phyloP scores from a whole-genome alignment of 2,797 vertebrate species.

The Numenius phaeopus region DNA sequence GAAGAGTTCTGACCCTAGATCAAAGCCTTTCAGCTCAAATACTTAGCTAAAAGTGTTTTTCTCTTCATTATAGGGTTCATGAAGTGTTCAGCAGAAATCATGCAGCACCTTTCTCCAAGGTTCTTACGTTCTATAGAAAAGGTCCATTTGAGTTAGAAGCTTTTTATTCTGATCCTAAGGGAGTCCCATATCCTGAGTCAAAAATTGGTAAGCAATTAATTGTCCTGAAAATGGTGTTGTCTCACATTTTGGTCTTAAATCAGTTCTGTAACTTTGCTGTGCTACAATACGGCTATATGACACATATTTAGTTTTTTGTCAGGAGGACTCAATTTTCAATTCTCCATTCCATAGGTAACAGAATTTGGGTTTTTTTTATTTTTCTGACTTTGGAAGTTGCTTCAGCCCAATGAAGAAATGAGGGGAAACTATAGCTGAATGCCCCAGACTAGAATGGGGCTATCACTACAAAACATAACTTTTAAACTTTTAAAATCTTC shows the following conservation, averaged over 20 bases:
- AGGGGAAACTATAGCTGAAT: neutral
- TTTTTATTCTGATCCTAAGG: slow-evolving; percentile 82
- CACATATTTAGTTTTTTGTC: neutral
- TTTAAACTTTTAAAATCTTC: neutral
- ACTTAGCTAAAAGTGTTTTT: neutral
- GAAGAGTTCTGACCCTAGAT: neutral
- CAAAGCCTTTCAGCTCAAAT: neutral
- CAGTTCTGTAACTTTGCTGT: neutral
- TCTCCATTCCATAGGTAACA: neutral
- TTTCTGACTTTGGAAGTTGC: neutral
- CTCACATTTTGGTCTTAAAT: neutral
- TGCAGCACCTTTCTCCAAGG: slow-evolving; percentile 82
- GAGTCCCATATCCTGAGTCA: slow-evolving; percentile 82
- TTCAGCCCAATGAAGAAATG: neutral
- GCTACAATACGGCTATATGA: neutral
- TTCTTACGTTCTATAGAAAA: slow-evolving; percentile 84
- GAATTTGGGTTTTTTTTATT: neutral
- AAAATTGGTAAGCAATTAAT: slow-evolving; percentile 81
- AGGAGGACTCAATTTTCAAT: neutral
- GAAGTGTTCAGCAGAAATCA: slow-evolving; percentile 85
- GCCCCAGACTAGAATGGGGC: neutral
- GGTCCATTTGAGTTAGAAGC: slow-evolving; percentile 83
- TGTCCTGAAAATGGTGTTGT: neutral
- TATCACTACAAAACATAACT: neutral
- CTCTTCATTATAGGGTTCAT: slow-evolving; percentile 73